Conservation (phyloP, 2,888 invertebrate species). For the Keiferia lycopersicella region DNA sequence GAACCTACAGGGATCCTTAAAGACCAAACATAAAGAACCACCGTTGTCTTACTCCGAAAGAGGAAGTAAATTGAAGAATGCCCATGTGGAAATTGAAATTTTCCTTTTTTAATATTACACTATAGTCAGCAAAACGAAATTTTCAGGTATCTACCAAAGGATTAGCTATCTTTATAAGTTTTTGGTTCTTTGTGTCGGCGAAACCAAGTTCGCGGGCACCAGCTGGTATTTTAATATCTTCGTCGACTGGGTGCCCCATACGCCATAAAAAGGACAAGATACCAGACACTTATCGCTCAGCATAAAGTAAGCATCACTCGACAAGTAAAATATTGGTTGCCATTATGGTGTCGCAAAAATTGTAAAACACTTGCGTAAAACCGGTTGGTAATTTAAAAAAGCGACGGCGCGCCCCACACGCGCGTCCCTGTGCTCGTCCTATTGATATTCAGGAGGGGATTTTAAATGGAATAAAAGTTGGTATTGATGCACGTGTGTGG, state of each 20-base stretch:
- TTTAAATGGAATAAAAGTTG: constrained; percentile 55
- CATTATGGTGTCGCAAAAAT: constrained; percentile 19
- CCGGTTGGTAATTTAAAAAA: constrained; percentile 38
- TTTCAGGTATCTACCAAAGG: too few relatives aligned
- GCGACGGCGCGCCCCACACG: constrained; percentile 36
- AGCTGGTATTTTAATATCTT: background rate
- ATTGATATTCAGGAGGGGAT: constrained; percentile 56
- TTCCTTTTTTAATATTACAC: too few relatives aligned
- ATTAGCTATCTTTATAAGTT: too few relatives aligned
- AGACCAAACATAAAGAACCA: too few relatives aligned
- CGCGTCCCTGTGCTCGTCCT: constrained; percentile 42
- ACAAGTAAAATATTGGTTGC: constrained; percentile 7
- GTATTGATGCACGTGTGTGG: constrained; percentile 43
- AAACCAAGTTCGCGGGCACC: too few relatives aligned
- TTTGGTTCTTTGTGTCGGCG: too few relatives aligned
- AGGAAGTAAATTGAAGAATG: too few relatives aligned
- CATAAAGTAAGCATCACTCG: background rate
- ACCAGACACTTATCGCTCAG: background rate
- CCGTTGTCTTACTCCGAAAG: too few relatives aligned
- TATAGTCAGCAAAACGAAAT: too few relatives aligned
- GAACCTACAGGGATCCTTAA: too few relatives aligned
- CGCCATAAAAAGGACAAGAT: background rate
- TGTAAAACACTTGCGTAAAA: constrained; percentile 31
- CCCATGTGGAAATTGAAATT: too few relatives aligned
- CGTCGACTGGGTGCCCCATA: too few relatives aligned